Conservation (phyloP, 1,140 invertebrate species). For the Drosophila melanogaster region Release_6_plus_ISO1_MT NT_033777.3:14688001-14688500, state of each 20-base stretch:
- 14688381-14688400: slow-evolving; percentile 22
- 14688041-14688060: too few relatives aligned
- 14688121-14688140: neutral
- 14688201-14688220: neutral
- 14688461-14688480: slow-evolving; percentile 26
- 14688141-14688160: neutral
- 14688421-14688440: slow-evolving; percentile 25
- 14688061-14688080: too few relatives aligned
- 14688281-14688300: slow-evolving; percentile 7
- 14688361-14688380: slow-evolving; percentile 17
- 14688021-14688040: too few relatives aligned
- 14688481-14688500: slow-evolving; percentile 22
- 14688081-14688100: too few relatives aligned
- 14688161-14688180: neutral
- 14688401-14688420: slow-evolving; percentile 19
- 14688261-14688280: neutral
- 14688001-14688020: neutral
- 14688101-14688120: too few relatives aligned
- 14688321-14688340: slow-evolving; percentile 3
- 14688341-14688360: slow-evolving; percentile 3
- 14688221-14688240: neutral
- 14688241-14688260: neutral
- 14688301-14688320: neutral
- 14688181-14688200: neutral
- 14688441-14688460: slow-evolving; percentile 20